phyloP scores from a whole-genome alignment of 2,797 vertebrate genomes.

The Diceros bicornis region DNA sequence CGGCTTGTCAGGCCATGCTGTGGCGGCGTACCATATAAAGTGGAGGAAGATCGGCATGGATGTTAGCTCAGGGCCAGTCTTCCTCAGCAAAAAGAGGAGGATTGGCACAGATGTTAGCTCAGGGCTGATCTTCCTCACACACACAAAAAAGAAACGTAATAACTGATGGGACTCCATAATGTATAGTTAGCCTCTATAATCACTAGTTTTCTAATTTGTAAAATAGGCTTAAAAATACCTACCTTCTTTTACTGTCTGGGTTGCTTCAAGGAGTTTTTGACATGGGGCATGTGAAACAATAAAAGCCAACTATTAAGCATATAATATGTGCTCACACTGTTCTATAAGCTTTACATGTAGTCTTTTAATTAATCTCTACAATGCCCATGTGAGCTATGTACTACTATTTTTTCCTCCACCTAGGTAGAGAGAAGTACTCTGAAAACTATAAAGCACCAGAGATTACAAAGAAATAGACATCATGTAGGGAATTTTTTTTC shows the following conservation, averaged over 20 bases:
- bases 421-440: background rate
- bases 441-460: background rate
- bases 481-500: background rate
- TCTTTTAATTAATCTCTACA: background rate
- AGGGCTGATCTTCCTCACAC: too few relatives aligned
- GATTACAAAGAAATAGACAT: background rate
- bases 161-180: background rate
- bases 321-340: background rate
- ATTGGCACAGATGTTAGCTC: too few relatives aligned
- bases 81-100: too few relatives aligned
- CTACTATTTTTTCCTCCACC: background rate
- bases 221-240: conserved; percentile 21
- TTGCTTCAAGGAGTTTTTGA: background rate
- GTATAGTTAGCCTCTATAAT: background rate
- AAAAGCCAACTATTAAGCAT: background rate
- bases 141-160: background rate
- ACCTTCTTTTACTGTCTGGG: background rate
- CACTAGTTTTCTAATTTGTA: background rate
- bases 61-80: too few relatives aligned
- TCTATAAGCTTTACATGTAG: background rate
- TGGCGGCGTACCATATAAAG: too few relatives aligned
- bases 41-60: too few relatives aligned
- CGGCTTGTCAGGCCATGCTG: too few relatives aligned
- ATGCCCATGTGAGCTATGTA: background rate
- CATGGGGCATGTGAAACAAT: background rate